Evolutionary conservation across 2,113 vertebrate species (phyloP), one percentile per base, ranked within the genome.

Genomic region (Mobula birostris): DNA sequence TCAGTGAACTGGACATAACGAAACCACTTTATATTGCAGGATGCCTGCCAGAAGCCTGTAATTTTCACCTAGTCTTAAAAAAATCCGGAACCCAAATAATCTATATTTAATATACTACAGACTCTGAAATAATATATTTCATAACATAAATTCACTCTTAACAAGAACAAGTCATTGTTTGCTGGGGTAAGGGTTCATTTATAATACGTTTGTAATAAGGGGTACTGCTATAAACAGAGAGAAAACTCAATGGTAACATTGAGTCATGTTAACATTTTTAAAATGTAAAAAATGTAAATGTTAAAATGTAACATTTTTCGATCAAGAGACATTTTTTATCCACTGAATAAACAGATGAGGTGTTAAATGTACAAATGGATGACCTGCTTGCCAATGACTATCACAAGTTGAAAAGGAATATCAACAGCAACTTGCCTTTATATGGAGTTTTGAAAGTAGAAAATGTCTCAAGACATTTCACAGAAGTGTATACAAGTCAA

Each of bases 1-100:
- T 74, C 91, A 93, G 91, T 93, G 91, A 93, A 93, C 91, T 93
- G 91, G 70, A 93, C 70, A 74, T 93, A 93, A 93, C 70, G 56
- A 74, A 93, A 93, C 91, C 91, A 93, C 68, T 93, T 93, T 74
- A 93, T 36, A 27, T 56, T 93, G 91, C 91, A 92, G 61, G 9
- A 70, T 92, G 88, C 88, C 88, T 92, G 32, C 32, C 88, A 68
- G 32, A 92, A 92, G n/a, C 66, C 88, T 66, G 68, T 36, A 70
- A 92, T 92, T 70, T 92, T 92, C 66, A 72, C 40, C 61, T 90
- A 90, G 85, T 66, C 21, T 74, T 40, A 93, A 56, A 93, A 56
- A 93, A 56, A 24, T 36, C 91, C 70, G 76, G 70, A 93, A 74
- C 91, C 70, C 91, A 93, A 93, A 93, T 74, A 93, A 93, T 93